A percentile compares a stretch with the other conserved stretches of the same genome.
These are phyloP conservation scores for Edolisoma coerulescens DNA, from an alignment of 2,113 vertebrate species.

Conservation along the genomic window DNA sequence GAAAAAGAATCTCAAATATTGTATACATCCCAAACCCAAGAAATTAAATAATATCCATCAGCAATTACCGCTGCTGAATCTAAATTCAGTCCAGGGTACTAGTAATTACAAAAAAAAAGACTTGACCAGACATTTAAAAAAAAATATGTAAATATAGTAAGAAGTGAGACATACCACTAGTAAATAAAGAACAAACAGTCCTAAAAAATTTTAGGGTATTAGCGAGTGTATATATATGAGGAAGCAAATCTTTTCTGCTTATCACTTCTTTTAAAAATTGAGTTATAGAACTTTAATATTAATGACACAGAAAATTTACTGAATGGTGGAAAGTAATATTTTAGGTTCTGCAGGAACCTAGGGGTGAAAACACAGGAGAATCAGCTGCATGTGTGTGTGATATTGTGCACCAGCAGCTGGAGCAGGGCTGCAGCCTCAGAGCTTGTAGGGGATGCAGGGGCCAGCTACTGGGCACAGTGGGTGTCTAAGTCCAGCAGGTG, in stretches of 20 bases:
- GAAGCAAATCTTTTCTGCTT: neutral
- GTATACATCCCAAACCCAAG: neutral
- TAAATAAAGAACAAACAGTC: neutral
- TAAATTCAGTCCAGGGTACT: neutral
- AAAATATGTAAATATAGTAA: neutral
- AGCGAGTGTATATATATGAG: neutral
- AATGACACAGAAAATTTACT: neutral
- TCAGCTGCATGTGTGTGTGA: neutral
- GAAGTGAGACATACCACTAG: neutral
- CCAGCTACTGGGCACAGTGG: neutral
- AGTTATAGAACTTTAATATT: neutral
- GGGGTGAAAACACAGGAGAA: neutral
- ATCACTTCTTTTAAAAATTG: neutral
- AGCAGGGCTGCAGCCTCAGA: neutral
- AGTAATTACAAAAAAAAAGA: neutral
- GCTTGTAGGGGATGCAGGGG: neutral
- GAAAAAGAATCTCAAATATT: neutral
- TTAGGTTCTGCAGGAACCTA: neutral
- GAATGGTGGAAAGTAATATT: neutral
- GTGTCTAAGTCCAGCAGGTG: neutral
- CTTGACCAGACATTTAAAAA: neutral
- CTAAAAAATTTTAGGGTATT: neutral
- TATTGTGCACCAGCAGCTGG: neutral
- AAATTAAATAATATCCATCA: neutral
- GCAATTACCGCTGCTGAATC: neutral